Conservation (phyloP, 1,140 invertebrate species). For the Aphelenchoides avenae region DNA sequence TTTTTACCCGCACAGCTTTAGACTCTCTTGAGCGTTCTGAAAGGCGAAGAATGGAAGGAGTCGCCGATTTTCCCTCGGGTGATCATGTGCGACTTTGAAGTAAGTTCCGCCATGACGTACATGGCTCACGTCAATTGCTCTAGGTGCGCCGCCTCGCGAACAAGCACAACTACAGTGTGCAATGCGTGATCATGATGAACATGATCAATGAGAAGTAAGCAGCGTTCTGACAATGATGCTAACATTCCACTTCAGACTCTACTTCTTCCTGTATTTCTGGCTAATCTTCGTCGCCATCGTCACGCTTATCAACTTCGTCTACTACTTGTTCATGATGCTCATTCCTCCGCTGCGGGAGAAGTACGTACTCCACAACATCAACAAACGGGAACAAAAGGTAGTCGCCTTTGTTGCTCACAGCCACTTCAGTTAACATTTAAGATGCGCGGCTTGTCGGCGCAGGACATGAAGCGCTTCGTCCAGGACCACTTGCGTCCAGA, state of each 20-base stretch:
- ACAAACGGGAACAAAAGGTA: conserved; percentile 31
- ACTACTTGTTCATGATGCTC: conserved; percentile 41
- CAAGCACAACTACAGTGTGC: conserved; percentile 46
- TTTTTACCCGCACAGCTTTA: neutral
- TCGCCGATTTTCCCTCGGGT: conserved; percentile 44
- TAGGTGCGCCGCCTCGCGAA: conserved; percentile 42
- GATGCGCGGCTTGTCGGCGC: conserved; percentile 24
- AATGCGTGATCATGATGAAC: conserved; percentile 58
- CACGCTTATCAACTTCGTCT: conserved; percentile 51
- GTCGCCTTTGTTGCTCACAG: conserved; percentile 6
- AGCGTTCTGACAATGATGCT: conserved; percentile 5
- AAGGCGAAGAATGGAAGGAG: conserved; percentile 44
- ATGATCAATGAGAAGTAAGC: conserved; percentile 55
- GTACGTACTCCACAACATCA: conserved; percentile 35
- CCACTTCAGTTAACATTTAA: conserved; percentile 2
- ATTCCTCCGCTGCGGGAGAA: conserved; percentile 34
- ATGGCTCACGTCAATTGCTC: neutral
- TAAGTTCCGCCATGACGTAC: conserved; percentile 7
- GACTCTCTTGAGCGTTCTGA: conserved; percentile 26
- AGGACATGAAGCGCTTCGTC: conserved; percentile 39
- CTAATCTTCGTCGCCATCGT: conserved; percentile 43
- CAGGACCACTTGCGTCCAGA: conserved; percentile 29
- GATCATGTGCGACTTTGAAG: conserved; percentile 46
- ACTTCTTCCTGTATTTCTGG: conserved; percentile 57
- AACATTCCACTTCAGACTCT: conserved; percentile 24